Evolutionary conservation across 2,113 vertebrate genomes (phyloP), one percentile per base, ranked within the genome.

Genomic region (Labrus mixtus): DNA sequence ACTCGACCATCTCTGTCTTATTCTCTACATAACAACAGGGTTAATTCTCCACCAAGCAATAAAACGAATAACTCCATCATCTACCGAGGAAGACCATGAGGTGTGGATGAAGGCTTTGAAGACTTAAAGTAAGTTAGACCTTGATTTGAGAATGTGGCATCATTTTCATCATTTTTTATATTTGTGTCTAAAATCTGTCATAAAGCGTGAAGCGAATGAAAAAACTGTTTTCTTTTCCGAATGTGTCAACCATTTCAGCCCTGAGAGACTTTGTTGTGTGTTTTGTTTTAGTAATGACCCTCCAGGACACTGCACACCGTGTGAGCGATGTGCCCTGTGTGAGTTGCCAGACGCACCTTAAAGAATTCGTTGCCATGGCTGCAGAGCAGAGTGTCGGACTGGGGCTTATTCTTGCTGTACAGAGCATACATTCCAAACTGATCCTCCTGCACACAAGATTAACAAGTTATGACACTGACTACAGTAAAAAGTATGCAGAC

Each of bases 371-470:
- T 95, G 29, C 95, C 95, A 0, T 95, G 95, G 90, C 95, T 95
- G 75, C 90, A 87, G 80, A 97, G 94, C 76, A 96, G 88, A 15
- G 90, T 48, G 13, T 97, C 96, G 0, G 96, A 96, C 82, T 92
- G 93, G 0, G 96, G 96, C 85, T 96, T 97, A 90, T 97, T 97
- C 90, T 96, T 97, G 92, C 96, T 97, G 90, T 97, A 97, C 33
- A 96, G 91, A 0, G 95, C 95, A 55, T 96, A 96, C 94, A 96
- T 93, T 71, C 95, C 94, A 86, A 97, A 96, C 92, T 96, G 94
- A 85, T 96, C 95, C 85, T 96, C 96, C 95, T 96, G 91, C 66
- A 91, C 64, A 87, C 78, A 85, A 68, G 69, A 81, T 79, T 71
- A 76, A 90, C 79, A 92, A 66, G 82, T 92, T 84, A 89, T 68